Evolutionary conservation across 2,888 invertebrate genomes (phyloP).

Genomic region (Anoplius nigerrimus): DNA sequence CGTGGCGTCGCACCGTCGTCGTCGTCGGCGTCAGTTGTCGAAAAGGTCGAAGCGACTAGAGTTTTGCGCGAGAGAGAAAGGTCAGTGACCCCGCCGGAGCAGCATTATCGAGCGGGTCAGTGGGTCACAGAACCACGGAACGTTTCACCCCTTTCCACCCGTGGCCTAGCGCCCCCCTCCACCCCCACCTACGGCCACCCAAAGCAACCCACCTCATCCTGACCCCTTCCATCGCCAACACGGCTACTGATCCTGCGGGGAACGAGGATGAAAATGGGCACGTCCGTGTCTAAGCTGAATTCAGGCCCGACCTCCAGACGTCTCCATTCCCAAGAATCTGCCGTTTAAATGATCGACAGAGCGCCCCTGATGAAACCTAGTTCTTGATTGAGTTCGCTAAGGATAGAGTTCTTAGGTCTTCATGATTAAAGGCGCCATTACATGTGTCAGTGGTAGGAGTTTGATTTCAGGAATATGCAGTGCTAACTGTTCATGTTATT

Average conservation of each 20-base stretch:
- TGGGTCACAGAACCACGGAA: slow-evolving; percentile 79
- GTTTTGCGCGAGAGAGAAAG: slow-evolving; percentile 66
- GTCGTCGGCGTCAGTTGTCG: slow-evolving; percentile 29
- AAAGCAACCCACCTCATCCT: slow-evolving; percentile 72
- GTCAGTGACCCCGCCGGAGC: slow-evolving; percentile 72
- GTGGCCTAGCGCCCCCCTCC: slow-evolving; percentile 27
- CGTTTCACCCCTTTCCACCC: slow-evolving; percentile 71
- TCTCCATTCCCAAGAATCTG: too few relatives aligned
- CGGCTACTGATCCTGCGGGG: too few relatives aligned
- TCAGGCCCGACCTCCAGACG: too few relatives aligned
- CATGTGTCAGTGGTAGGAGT: too few relatives aligned
- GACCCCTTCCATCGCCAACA: slow-evolving; percentile 53
- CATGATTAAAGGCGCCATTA: too few relatives aligned
- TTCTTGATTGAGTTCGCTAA: too few relatives aligned
- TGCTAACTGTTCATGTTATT: too few relatives aligned
- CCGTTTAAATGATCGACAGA: too few relatives aligned
- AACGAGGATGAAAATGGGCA: slow-evolving; percentile 24
- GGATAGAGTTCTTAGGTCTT: too few relatives aligned
- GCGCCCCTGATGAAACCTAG: too few relatives aligned
- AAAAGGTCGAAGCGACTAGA: slow-evolving; percentile 43
- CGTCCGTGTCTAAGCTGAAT: slow-evolving; percentile 36
- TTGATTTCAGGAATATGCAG: too few relatives aligned
- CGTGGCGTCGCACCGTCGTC: background rate
- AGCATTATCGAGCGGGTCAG: slow-evolving; percentile 78
- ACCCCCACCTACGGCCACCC: slow-evolving; percentile 43